Percentiles rank a stretch among this genome's conserved stretches.
Evolutionary conservation across 2,797 vertebrate genomes (phyloP).

Genomic region (Macroramphosus scolopax): DNA sequence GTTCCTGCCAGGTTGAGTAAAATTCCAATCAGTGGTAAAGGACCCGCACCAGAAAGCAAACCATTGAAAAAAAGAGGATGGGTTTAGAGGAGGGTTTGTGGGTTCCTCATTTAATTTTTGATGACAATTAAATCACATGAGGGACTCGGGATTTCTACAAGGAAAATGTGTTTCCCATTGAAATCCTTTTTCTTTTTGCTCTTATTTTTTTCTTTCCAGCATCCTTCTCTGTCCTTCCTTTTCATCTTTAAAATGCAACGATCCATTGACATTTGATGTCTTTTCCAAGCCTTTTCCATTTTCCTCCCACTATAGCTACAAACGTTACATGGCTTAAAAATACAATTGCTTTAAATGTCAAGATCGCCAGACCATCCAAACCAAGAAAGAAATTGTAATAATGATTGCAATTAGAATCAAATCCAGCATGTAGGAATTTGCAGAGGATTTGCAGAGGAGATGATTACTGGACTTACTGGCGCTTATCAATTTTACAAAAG

Average conservation of each 20-base stretch:
- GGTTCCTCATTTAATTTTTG: slow-evolving; percentile 57
- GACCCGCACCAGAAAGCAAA: slow-evolving; percentile 49
- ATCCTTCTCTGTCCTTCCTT: background rate
- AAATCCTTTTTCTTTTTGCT: slow-evolving; percentile 19
- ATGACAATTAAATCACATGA: slow-evolving; percentile 67
- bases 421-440: too few species aligned
- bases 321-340: too few species aligned
- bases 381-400: too few species aligned
- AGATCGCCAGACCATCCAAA: too few species aligned
- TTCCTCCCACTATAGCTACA: too few species aligned
- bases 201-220: slow-evolving; percentile 3
- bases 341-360: too few species aligned
- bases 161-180: slow-evolving; percentile 55
- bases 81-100: slow-evolving; percentile 40
- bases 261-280: too few species aligned
- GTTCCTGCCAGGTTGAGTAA: slow-evolving; percentile 64
- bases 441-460: too few species aligned
- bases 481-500: too few species aligned
- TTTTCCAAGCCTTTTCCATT: too few species aligned
- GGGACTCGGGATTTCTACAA: slow-evolving; percentile 33
- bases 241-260: slow-evolving; percentile 5
- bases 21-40: slow-evolving; percentile 63
- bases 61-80: slow-evolving; percentile 33
- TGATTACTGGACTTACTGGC: too few species aligned
- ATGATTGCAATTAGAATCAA: too few species aligned